Evolutionary conservation across 2,797 vertebrate genomes (phyloP), one percentile per base, ranked within the genome.

Genomic region (Borostomias antarcticus): DNA sequence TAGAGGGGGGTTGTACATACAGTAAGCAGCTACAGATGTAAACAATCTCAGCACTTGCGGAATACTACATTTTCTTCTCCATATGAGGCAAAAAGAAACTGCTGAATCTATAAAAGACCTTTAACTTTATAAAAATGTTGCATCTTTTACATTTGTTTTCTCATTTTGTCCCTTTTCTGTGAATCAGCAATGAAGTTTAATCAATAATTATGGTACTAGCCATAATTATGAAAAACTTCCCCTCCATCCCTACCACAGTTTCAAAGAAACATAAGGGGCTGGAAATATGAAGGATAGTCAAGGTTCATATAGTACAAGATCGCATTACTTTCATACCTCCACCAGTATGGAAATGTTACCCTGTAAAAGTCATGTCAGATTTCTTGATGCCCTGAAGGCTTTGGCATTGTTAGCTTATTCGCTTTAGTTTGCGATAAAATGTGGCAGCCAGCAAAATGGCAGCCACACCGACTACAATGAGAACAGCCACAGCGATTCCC

Each of bases 401-500:
- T 2, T 37, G 50, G 58, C 19, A 53, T 64, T 56, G 69, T 72
- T 86, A 88, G 69, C 72, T 85, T 28, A 72, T 43, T 57, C 9
- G 21, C 57, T 66, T 83, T 70, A 85, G 58, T 62, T 87, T 83
- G 19, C 57, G 65, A 69, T 86, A 80, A 76, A 88, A 80, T 29
- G 57, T 45, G 5, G 59, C 71, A 0, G 76, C 78, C 65, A 78
- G 56, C 58, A 91, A 75, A 48, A 88, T 64, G 47, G 83, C 81
- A 17, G 60, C 62, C 54, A 74, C 66, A 3, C 76, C 82, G 26
- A 78, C 68, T 58, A 87, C 76, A 48, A 80, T 30, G 13, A 93
- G 79, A 74, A 87, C 68, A 1, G 83, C 89, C 58, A 91, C 83
- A 0, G 86, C 80, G 23, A 91, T 68, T 19, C 82, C 86, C 70